A percentile compares a stretch with the other conserved stretches of the same genome.
Conservation (phyloP, 2,797 vertebrate species). For the Lepus oiostolus region DNA sequence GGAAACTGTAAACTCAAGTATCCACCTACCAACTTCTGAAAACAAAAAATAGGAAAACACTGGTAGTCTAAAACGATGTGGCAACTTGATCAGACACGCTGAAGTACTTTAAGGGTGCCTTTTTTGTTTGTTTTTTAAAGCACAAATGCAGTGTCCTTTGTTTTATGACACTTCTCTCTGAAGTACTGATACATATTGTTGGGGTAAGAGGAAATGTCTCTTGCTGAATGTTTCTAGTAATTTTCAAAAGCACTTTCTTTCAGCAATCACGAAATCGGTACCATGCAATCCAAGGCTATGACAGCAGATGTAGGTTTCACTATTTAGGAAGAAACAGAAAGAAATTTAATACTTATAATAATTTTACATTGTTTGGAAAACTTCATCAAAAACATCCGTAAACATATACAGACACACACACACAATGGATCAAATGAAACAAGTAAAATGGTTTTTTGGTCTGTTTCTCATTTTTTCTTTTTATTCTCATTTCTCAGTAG, state of each 20-base stretch:
- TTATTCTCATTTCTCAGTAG: background rate
- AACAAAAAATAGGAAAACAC: conserved; percentile 16
- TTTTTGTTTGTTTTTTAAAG: background rate
- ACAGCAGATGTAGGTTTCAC: background rate
- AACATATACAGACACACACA: background rate
- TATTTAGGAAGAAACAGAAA: conserved; percentile 9
- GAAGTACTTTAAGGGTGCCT: background rate
- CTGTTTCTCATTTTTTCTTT: background rate
- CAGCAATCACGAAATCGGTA: background rate
- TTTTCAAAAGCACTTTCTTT: conserved; percentile 19
- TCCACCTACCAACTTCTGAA: background rate
- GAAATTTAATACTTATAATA: background rate
- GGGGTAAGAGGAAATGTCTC: background rate
- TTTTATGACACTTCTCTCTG: background rate
- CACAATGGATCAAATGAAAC: background rate
- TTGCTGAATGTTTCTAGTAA: conserved; percentile 36
- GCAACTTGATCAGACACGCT: background rate
- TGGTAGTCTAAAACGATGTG: background rate
- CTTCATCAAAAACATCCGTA: background rate
- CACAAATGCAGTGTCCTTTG: background rate
- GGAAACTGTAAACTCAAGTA: conserved; percentile 19
- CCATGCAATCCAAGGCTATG: background rate
- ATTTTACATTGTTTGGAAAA: background rate
- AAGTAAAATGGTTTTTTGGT: background rate
- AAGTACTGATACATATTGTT: background rate